A percentile compares a stretch with the other conserved stretches of the same genome.
Conservation (phyloP, 2,113 vertebrate genomes). For the Nibea coibor region DNA sequence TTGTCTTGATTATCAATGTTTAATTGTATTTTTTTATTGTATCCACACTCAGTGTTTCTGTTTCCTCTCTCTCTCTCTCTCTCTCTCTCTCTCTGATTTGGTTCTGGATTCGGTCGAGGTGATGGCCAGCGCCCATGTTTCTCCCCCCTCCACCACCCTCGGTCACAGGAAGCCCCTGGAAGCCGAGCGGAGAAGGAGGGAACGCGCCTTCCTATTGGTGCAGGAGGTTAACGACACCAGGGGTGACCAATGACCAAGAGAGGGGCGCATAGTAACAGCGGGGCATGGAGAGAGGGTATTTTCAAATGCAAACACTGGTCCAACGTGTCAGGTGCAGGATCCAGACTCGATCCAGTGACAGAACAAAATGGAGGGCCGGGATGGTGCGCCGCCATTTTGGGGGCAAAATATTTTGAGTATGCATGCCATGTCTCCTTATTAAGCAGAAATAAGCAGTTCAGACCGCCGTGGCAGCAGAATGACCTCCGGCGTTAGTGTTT, state of each 20-base stretch:
- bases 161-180: conserved; percentile 74
- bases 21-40: conserved; percentile 20
- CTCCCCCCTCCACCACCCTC: neutral
- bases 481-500: conserved; percentile 39
- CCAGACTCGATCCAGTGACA: conserved; percentile 70
- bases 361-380: conserved; percentile 79
- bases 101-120: conserved; percentile 63
- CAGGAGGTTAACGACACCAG: conserved; percentile 49
- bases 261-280: conserved; percentile 72
- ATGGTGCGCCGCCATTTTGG: conserved; percentile 78
- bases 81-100: conserved; percentile 38
- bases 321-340: conserved; percentile 77
- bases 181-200: conserved; percentile 66
- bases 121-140: conserved; percentile 66
- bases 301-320: conserved; percentile 72
- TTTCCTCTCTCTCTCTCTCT: conserved; percentile 31
- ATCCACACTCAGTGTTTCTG: conserved; percentile 34
- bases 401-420: conserved; percentile 70
- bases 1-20: conserved; percentile 41
- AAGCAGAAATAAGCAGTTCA: conserved; percentile 53
- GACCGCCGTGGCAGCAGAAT: conserved; percentile 45
- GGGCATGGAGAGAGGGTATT: conserved; percentile 66
- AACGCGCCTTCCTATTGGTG: conserved; percentile 68
- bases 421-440: conserved; percentile 64
- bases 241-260: conserved; percentile 64